A percentile compares a stretch with the other conserved stretches of the same genome.
These are phyloP conservation scores for Acleris sparsana DNA, from an alignment of 2,888 invertebrate species.

Conservation along the genomic window DNA sequence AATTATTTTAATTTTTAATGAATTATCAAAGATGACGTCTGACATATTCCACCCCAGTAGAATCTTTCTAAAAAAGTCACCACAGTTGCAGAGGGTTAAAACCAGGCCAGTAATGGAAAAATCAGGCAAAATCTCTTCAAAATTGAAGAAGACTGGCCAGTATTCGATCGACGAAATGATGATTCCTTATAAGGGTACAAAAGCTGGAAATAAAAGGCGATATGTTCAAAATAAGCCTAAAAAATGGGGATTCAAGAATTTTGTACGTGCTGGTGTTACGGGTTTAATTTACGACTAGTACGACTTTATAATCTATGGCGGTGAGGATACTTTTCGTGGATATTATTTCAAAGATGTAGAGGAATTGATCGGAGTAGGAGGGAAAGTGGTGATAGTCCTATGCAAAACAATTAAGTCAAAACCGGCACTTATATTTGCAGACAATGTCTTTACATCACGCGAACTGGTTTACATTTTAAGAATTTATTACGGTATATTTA, in stretches of 20 bases:
- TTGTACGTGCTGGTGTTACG: slow-evolving; percentile 42
- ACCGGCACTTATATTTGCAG: no score
- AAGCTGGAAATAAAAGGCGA: slow-evolving; percentile 48
- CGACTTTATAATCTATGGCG: slow-evolving; percentile 47
- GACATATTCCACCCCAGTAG: no score
- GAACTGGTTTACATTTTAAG: no score
- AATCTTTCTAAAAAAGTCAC: no score
- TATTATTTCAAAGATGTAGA: not conserved
- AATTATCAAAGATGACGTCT: no score
- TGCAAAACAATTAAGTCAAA: no score
- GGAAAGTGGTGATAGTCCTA: not conserved
- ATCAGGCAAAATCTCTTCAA: slow-evolving; percentile 35
- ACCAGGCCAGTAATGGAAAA: slow-evolving; percentile 24
- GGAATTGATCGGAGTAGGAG: not conserved
- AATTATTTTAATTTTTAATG: no score
- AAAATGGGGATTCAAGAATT: slow-evolving; percentile 50
- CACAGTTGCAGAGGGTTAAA: no score
- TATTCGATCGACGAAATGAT: slow-evolving; percentile 54
- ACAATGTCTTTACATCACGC: no score
- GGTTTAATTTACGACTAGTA: slow-evolving; percentile 47
- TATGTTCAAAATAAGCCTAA: slow-evolving; percentile 48
- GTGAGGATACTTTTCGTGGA: slow-evolving; percentile 43
- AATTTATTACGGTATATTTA: no score
- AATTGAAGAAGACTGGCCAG: slow-evolving; percentile 41
- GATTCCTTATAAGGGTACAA: slow-evolving; percentile 52